Evolutionary conservation across 2,113 vertebrate species (phyloP), one percentile per base, ranked within the genome.

Genomic region (Scomber scombrus): DNA sequence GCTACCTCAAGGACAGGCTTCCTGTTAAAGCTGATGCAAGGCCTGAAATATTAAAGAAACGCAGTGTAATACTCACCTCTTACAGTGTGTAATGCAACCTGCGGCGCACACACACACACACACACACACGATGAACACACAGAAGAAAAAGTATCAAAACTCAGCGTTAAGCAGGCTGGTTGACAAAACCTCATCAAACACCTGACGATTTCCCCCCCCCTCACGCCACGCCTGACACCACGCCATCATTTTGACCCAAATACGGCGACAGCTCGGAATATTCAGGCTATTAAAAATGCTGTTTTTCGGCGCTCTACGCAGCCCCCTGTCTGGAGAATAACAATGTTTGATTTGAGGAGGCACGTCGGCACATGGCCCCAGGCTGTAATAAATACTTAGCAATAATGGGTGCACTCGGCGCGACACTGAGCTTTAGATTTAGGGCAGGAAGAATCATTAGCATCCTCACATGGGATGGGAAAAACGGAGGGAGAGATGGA

Each of bases 331-430:
- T 82, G 72, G 78, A 91, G 90, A 89, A 88, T 85, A 87, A 78
- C 87, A 81, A 60, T 82, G 88, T 90, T 88, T 89, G 87, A 92
- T 91, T 88, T 84, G 85, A 90, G 54, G 31, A 84, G 80, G 83
- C 75, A 75, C 71, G 79, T 46, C 67, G 68, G 55, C 79, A 85
- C 82, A 73, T 50, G 23, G 90, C 91, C 90, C 55, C 58, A 40
- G 87, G 91, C 92, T 83, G 83, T 65, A 86, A 91, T 92, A 92
- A 90, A 94, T 92, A 94, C 93, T 95, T 94, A 93, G 80, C 84
- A 83, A 81, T 90, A 91, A 93, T 86, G 90, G 91, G 76, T 60
- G 87, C 84, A 85, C 84, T 83, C 73, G 34, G 69, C 31, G 72
- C 45, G 79, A 88, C 84, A 72, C 85, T 71, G 74, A 84, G 89